Base-by-base conservation (phyloP, 2,888 invertebrate genomes). In the Oxyscelio sp. region DNA sequence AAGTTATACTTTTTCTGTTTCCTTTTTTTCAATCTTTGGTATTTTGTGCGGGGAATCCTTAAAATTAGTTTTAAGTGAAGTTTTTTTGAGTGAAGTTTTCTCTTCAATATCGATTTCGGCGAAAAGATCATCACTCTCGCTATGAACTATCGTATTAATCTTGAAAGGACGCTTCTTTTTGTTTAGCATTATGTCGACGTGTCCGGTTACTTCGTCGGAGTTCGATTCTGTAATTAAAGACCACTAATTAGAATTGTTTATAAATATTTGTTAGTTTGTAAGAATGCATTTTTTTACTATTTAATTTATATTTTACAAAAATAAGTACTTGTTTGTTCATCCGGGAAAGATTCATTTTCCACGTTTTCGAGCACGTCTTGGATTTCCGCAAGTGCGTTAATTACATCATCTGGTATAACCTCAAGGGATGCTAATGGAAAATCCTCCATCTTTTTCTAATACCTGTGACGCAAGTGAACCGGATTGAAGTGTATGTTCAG, bases 31-130 rank as follows among this genome's bases (percentile, higher is more conserved):
- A 56, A 56, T 34, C 11, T 56, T 56, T 56, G 56, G 56, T 56
- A 15, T 56, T 56, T 56, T 56, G 52, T 31, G 56, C 27, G 56
- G 31, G 15, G 56, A 31, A 15, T 56, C 27, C 34, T 56, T 34
- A 34, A 56, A 56, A 34, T 56, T 56, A 34, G 56, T 56, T 56
- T 56, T 56, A 56, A n/a, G n/a, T n/a, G n/a, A n/a, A n/a, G n/a
- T n/a, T n/a, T 56, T 31, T 15, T n/a, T 27, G 31, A 56, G 15
- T 56, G 56, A 17, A 34, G 34, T 56, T 56, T 56, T 34, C 31
- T 56, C 31, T 56, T 56, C 31, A 27, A 52, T 56, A 34, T 31
- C 56, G 31, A 56, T 56, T 56, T 56, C 31, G 34, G 56, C 56
- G 31, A 31, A 56, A 56, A 34, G 17, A 31, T 56, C 56, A 56